A percentile compares a stretch with the other conserved stretches of the same genome.
phyloP scores from a whole-genome alignment of 2,113 vertebrate species.

The Agapornis roseicollis region DNA sequence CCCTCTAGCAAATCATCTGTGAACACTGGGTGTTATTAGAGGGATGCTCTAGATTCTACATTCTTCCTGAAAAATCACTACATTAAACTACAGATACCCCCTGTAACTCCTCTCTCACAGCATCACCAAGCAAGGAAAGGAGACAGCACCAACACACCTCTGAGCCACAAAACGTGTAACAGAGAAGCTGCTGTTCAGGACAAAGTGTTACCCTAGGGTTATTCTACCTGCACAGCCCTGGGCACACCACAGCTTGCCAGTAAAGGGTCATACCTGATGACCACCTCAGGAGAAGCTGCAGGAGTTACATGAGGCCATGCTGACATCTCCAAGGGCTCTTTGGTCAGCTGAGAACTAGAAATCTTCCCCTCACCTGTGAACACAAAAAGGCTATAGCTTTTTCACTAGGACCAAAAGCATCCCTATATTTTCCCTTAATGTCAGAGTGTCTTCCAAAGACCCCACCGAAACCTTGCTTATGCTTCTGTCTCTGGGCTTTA shows the following conservation, averaged over 20 bases:
- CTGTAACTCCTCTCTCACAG: background rate
- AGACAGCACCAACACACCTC: background rate
- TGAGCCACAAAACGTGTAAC: accelerated
- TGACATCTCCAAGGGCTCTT: conserved; percentile 43
- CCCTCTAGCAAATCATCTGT: background rate
- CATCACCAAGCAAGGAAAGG: background rate
- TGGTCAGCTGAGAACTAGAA: conserved; percentile 44
- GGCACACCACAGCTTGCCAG: background rate
- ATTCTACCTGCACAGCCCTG: background rate
- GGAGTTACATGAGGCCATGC: conserved; percentile 28
- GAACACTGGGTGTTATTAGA: background rate
- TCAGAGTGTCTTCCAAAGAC: background rate
- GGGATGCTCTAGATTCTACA: background rate
- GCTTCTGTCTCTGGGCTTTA: background rate
- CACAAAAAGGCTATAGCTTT: conserved; percentile 13
- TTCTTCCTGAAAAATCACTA: background rate
- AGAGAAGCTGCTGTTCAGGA: background rate
- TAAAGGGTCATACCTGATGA: conserved; percentile 61
- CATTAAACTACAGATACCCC: background rate
- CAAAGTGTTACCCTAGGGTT: background rate
- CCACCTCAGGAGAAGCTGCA: conserved; percentile 35
- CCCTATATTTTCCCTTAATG: background rate
- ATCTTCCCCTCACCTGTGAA: conserved; percentile 53
- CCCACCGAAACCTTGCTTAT: background rate
- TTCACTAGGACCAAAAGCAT: background rate